phyloP scores from a whole-genome alignment of 2,888 invertebrate genomes.

The Drosophila lacicola region DNA sequence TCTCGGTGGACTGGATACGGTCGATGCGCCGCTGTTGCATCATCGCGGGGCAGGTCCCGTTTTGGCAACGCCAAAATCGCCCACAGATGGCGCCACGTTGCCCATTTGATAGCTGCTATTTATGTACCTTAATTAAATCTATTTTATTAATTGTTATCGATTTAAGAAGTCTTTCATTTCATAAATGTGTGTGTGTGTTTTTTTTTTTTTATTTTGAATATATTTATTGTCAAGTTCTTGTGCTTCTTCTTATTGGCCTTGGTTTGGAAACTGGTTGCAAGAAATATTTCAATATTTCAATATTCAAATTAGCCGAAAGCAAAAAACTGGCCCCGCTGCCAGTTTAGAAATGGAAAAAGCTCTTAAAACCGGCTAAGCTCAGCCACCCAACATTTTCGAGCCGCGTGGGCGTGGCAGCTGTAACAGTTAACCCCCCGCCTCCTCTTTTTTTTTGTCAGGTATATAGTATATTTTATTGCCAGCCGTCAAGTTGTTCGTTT shows the following conservation, averaged over 20 bases:
- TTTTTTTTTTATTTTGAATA: conserved; percentile 28
- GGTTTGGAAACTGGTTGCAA: conserved; percentile 38
- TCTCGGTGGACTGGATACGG: conserved; percentile 60
- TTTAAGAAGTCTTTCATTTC: conserved; percentile 8
- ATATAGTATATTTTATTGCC: neutral
- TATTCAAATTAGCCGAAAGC: conserved; percentile 30
- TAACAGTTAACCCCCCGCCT: conserved; percentile 33
- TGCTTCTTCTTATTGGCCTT: conserved; percentile 17
- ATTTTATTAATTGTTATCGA: conserved; percentile 34
- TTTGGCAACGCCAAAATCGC: conserved; percentile 1
- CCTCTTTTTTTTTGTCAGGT: neutral
- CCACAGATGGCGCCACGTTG: conserved; percentile 25
- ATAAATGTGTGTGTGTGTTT: conserved; percentile 7
- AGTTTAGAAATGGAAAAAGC: conserved; percentile 44
- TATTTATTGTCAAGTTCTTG: conserved; percentile 37
- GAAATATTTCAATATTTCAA: conserved; percentile 25
- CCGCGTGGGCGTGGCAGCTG: conserved; percentile 46
- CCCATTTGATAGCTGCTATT: conserved; percentile 32
- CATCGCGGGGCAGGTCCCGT: conserved; percentile 37
- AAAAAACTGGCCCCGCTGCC: conserved; percentile 40
- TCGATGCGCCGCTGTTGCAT: conserved; percentile 72
- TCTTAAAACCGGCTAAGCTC: conserved; percentile 39
- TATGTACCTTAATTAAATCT: conserved; percentile 37
- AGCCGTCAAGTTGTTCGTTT: conserved; percentile 8
- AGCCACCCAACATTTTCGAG: conserved; percentile 10